Conservation (phyloP, 2,888 invertebrate species). For the Drosophila koepferae region DNA sequence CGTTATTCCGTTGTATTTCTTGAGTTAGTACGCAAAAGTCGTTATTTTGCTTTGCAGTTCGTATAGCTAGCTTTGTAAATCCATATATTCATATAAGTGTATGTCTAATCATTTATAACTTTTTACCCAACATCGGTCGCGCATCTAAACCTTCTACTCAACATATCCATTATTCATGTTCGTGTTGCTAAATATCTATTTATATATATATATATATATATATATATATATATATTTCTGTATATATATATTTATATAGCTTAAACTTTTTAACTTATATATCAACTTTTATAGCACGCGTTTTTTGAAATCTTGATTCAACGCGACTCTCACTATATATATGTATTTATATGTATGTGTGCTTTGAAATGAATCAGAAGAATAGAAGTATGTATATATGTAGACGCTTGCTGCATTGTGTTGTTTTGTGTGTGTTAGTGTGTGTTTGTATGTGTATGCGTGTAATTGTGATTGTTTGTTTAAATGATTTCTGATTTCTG, state of each 20-base stretch:
- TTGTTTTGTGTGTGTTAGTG: slow-evolving; percentile 37
- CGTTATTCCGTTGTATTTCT: not conserved
- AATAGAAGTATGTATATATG: slow-evolving; percentile 54
- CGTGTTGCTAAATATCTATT: slow-evolving; percentile 40
- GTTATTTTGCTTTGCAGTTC: slow-evolving; percentile 33
- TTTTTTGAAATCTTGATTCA: slow-evolving; percentile 55
- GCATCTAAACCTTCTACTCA: slow-evolving; percentile 60
- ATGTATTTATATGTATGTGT: slow-evolving; percentile 52
- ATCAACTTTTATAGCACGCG: slow-evolving; percentile 73
- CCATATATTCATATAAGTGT: slow-evolving; percentile 22
- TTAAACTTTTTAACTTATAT: slow-evolving; percentile 70
- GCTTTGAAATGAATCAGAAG: slow-evolving; percentile 71
- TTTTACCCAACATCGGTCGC: slow-evolving; percentile 67
- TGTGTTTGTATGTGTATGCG: slow-evolving; percentile 22
- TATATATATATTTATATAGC: slow-evolving; percentile 55
- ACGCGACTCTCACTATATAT: slow-evolving; percentile 55
- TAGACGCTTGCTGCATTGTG: slow-evolving; percentile 44
- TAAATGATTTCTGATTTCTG: slow-evolving; percentile 57
- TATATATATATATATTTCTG: slow-evolving; percentile 15
- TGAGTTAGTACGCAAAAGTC: slow-evolving; percentile 23
- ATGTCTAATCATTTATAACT: slow-evolving; percentile 33
- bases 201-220: slow-evolving; percentile 30
- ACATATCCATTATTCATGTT: slow-evolving; percentile 40
- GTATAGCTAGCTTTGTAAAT: slow-evolving; percentile 23
- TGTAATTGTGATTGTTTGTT: slow-evolving; percentile 31